Evolutionary conservation across 2,888 invertebrate genomes (phyloP), one percentile per base, ranked within the genome.

Genomic region (Mylabris sibirica): DNA sequence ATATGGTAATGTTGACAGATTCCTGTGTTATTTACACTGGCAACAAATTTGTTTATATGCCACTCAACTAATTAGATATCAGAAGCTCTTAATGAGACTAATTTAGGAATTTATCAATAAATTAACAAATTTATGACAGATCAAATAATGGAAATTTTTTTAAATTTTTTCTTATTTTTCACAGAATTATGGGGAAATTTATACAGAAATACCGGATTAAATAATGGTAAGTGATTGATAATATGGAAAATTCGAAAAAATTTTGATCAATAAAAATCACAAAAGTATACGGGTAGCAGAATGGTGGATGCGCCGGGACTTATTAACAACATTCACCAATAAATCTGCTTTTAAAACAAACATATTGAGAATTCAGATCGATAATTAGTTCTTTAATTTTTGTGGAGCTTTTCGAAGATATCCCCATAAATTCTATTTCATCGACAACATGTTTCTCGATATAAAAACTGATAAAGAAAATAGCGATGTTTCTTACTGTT

Each of bases 31-130:
- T 49, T 53, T 53, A 12, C 11, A 22, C 11, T 53, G 24, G 22
- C 5, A 24, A 53, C 53, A 22, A 53, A 53, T 53, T 53, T 53
- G 53, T 53, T 53, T 24, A 24, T 22, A 53, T 22, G 14, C 11
- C 24, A 53, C 53, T 53, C 22, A 24, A 53, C 53, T 53, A 24
- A 53, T 53, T 22, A 53, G 24, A 53, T 53, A 53, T 24, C 53
- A 53, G 53, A 24, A 53, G 53, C 53, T 53, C 12, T 24, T 24
- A 53, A 24, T 53, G 3, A 12, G 12, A 24, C 24, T 8, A 20
- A 9, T 49, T 11, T 49, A 20, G 20, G 11, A 20, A 49, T 20
- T 49, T 49, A 20, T 49, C 49, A 22, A 53, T 3, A 53, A 24
- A 49, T 17, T 20, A n/a, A 44, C 44, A 17, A n/a, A 49, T 30